Base-by-base conservation (phyloP, 2,113 vertebrate genomes). In the Lophius piscatorius region DNA sequence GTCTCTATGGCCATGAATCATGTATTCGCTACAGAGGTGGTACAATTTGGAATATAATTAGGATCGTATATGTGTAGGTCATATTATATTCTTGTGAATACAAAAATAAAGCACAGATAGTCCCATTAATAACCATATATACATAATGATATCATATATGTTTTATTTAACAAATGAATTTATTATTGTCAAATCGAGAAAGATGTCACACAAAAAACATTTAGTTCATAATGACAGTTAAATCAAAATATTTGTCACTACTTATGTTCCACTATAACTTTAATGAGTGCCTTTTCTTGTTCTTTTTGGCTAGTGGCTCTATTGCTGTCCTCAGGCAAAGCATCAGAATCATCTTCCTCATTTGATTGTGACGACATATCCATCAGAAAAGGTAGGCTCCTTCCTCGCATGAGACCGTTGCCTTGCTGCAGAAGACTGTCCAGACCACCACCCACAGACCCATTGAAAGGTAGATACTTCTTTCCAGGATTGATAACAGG, bases 321-420 rank as follows among this genome's bases (percentile, higher is more conserved):
- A 13, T 6, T 10, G 24, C 47, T 44, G 13, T 6, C 26, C 9
- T 62, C 60, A 13, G 23, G 50, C 2, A 21, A 11, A 41, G 9
- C 48, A 34, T 34, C 52, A 7, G 3, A 14, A 1, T 76, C 34
- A 0, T 75, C 73, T 2, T 78, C 72, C 33, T 76, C 26, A 2
- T 63, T 18, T 9, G 34, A 36, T 1, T 60, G 42, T 13, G 59
- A 55, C 0, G 57, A 38, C 10, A 57, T 6, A 0, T 81, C 78
- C 1, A 49, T 4, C 49, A 86, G 63, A 6, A 74, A 80, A 2
- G 81, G 66, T 2, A 85, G 79, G 58, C 83, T 90, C 9, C 36
- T 23, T 0, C 74, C 44, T 3, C 3, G 72, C 29, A 81, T 39
- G 24, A 81, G 21, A 2, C 63, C 67, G 60, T 71, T 60, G 21